phyloP scores from a whole-genome alignment of 2,797 vertebrate species.

The Rhinophrynus dorsalis region DNA sequence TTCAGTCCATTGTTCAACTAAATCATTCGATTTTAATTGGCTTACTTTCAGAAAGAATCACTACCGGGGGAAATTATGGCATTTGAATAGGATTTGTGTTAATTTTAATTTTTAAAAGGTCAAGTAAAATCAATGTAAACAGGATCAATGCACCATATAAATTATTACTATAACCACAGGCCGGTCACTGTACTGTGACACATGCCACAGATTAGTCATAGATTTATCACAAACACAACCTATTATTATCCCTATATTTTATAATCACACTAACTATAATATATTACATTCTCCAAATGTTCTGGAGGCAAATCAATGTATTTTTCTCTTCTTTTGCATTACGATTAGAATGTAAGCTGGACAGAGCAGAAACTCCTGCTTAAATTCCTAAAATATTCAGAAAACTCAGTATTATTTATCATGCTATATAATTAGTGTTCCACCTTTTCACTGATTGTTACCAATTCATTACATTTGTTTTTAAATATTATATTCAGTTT shows the following conservation, averaged over 20 bases:
- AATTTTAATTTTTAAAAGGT: conserved; percentile 56
- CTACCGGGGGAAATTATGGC: conserved; percentile 23
- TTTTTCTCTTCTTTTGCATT: too few species aligned
- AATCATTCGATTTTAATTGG: conserved; percentile 20
- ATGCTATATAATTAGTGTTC: too few species aligned
- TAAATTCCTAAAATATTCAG: too few species aligned
- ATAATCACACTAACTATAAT: conserved; percentile 25
- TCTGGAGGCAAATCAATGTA: too few species aligned
- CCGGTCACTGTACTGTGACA: conserved; percentile 32
- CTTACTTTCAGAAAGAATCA: conserved; percentile 37
- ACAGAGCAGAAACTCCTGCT: too few species aligned
- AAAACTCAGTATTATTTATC: too few species aligned
- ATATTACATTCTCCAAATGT: too few species aligned
- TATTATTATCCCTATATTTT: conserved; percentile 51
- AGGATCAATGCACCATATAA: conserved; percentile 55
- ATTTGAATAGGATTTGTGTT: conserved; percentile 47
- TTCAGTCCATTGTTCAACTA: conserved; percentile 35
- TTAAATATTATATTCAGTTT: too few species aligned
- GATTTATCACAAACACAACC: conserved; percentile 30
- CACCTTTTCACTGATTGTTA: too few species aligned
- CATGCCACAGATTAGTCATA: conserved; percentile 25
- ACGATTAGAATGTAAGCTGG: too few species aligned
- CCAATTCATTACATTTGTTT: too few species aligned
- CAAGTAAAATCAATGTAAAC: conserved; percentile 57
- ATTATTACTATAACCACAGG: conserved; percentile 26